Percentiles rank a stretch among this genome's conserved stretches.
These are phyloP conservation scores for Chalcis sispes DNA, from an alignment of 2,888 invertebrate species.

Conservation along the genomic window DNA sequence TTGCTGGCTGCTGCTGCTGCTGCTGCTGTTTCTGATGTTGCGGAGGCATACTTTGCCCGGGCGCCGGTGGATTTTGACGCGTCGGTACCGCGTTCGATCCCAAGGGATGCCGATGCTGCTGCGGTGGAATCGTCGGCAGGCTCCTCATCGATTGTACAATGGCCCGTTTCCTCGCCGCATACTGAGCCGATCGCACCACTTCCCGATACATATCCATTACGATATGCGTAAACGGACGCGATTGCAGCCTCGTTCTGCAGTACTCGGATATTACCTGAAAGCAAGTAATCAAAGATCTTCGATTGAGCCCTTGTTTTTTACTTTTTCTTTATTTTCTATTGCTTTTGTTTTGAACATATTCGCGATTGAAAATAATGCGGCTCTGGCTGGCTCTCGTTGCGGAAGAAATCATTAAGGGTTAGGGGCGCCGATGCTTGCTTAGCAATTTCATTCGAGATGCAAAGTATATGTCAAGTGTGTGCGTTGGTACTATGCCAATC, in stretches of 20 bases:
- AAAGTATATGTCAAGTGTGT: too few species aligned
- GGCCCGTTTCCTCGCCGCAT: slow-evolving; percentile 69
- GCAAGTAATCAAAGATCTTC: too few species aligned
- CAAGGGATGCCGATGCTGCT: slow-evolving; percentile 31
- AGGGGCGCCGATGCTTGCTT: too few species aligned
- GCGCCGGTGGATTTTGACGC: slow-evolving; percentile 55
- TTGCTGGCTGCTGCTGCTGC: slow-evolving; percentile 34
- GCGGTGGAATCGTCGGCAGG: background rate
- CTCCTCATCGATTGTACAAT: slow-evolving; percentile 52
- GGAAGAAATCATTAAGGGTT: too few species aligned
- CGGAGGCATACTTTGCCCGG: slow-evolving; percentile 30
- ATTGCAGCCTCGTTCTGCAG: slow-evolving; percentile 78
- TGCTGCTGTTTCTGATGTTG: slow-evolving; percentile 60
- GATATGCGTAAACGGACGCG: slow-evolving; percentile 80
- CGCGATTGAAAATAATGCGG: too few species aligned
- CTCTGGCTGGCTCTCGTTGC: too few species aligned
- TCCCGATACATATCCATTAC: slow-evolving; percentile 80
- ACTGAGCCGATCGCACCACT: slow-evolving; percentile 73
- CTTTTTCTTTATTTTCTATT: too few species aligned
- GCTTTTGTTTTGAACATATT: too few species aligned
- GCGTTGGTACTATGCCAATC: too few species aligned
- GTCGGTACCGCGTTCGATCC: slow-evolving; percentile 39
- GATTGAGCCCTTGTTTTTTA: too few species aligned
- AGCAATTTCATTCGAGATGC: too few species aligned
- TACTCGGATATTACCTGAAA: slow-evolving; percentile 80